Base-by-base conservation (phyloP, 30 jellyfish, hydroid and myxozoan genomes). In the Chironex yamaguchii region DNA sequence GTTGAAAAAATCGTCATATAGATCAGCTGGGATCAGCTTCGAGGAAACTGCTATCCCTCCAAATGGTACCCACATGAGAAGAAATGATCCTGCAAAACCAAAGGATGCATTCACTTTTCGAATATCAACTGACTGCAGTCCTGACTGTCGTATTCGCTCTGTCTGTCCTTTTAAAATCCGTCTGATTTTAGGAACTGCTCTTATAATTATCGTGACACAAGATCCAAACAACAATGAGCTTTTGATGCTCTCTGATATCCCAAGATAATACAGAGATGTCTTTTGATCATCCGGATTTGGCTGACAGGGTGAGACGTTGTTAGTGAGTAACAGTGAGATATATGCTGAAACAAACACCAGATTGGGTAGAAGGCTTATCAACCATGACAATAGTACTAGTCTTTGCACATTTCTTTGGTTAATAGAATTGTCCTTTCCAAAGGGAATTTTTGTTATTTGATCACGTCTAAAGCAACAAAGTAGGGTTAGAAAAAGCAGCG, bases 61-160 rank as follows among this genome's bases (percentile, higher is more conserved):
- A 66, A 87, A 75, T 0, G 96, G 96, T 32, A 87, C 66, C 96
- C 96, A 87, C 96, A 77, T 65, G 20, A 52, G 82, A 23, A 87
- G 62, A 65, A 87, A 87, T 28, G 77, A 90, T 4, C 67, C 84
- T 23, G 96, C 96, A 34, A 75, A 87, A 50, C 77, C 79, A 1
- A 87, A 32, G 49, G 67, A 71, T 14, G 96, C 96, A 50, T 74
- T 87, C 12, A 87, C 82, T 65, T 67, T 76, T 23, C 63, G 65
- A 69, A 81, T 76, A 12, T 65, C 86, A 34, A 29, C 29, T 34
- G 54, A 83, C 29, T 74, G 79, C 20, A 76, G 67, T 25, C 89
- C 65, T 67, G 91, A 69, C 35, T 71, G 74, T 22, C 84, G 87
- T 0, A 76, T 35, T 51, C 84, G 35, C 20, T 82, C 22, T 3